Percentiles rank a stretch among this genome's conserved stretches.
Evolutionary conservation across 2,888 invertebrate species (phyloP).

Genomic region (Dasypogon diadema): DNA sequence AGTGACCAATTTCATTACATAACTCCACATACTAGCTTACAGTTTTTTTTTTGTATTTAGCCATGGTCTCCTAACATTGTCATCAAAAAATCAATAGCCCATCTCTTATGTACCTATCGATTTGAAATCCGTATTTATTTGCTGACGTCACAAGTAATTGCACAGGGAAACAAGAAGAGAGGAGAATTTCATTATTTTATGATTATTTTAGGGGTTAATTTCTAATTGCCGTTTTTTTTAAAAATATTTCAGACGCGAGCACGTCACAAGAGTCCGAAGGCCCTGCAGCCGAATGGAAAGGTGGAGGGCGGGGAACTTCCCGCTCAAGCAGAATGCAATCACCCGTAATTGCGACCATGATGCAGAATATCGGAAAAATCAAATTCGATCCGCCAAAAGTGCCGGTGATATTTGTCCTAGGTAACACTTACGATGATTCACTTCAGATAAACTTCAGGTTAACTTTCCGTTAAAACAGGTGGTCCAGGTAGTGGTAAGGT

Average conservation of each 20-base stretch:
- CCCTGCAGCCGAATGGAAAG: conserved; percentile 69
- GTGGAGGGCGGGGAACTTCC: conserved; percentile 56
- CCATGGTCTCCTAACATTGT: background rate
- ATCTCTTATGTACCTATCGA: too few relatives aligned
- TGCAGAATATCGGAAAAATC: conserved; percentile 84
- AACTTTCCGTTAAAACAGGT: conserved; percentile 71
- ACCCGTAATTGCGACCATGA: conserved; percentile 69
- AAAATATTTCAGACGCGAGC: conserved; percentile 66
- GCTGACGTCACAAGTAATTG: too few relatives aligned
- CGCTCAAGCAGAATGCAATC: conserved; percentile 66
- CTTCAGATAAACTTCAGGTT: background rate
- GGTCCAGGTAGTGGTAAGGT: conserved; percentile 98
- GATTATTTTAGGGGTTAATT: too few relatives aligned
- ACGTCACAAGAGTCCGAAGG: conserved; percentile 84
- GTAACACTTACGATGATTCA: conserved; percentile 67
- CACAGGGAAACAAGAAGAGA: too few relatives aligned
- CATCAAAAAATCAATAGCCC: conserved; percentile 30
- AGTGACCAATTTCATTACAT: conserved; percentile 21
- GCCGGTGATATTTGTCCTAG: conserved; percentile 90
- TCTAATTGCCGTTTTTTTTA: too few relatives aligned
- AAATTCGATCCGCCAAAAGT: conserved; percentile 88
- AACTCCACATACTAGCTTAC: too few relatives aligned
- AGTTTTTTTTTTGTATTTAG: too few relatives aligned
- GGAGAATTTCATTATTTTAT: too few relatives aligned
- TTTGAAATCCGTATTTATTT: too few relatives aligned